A percentile compares a stretch with the other conserved stretches of the same genome.
phyloP scores from a whole-genome alignment of 1,140 invertebrate genomes.

The Platorchestia sp. region DNA sequence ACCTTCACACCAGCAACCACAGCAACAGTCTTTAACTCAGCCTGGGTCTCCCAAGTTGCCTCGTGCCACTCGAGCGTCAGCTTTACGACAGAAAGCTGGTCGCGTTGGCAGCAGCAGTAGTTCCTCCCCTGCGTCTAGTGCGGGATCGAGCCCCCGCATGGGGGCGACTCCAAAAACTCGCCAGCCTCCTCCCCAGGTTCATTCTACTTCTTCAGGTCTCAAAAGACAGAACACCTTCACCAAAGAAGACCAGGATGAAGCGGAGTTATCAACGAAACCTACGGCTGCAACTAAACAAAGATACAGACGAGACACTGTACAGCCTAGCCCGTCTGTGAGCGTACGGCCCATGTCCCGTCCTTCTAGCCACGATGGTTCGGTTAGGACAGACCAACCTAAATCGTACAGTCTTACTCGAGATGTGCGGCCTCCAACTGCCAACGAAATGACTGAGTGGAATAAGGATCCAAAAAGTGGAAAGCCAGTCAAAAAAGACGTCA shows the following conservation, averaged over 20 bases:
- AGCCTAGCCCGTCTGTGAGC: conserved; percentile 61
- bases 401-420: conserved; percentile 66
- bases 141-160: conserved; percentile 67
- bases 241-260: conserved; percentile 78
- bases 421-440: conserved; percentile 63
- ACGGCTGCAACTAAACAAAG: conserved; percentile 69
- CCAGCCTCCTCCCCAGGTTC: conserved; percentile 64
- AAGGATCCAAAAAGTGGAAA: conserved; percentile 71
- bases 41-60: conserved; percentile 65
- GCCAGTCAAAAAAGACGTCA: conserved; percentile 78
- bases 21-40: background rate
- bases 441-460: conserved; percentile 68
- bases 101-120: conserved; percentile 62
- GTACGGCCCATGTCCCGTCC: conserved; percentile 50
- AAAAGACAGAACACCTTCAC: conserved; percentile 90
- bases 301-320: conserved; percentile 64
- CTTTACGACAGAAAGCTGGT: conserved; percentile 70
- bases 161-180: conserved; percentile 63
- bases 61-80: conserved; percentile 70
- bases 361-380: conserved; percentile 58
- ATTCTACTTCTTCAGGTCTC: conserved; percentile 71
- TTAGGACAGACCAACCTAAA: conserved; percentile 52
- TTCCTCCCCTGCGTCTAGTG: conserved; percentile 62
- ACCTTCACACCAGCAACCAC: background rate
- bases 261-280: conserved; percentile 72